Conservation (phyloP, 2,113 vertebrate genomes). For the Coregonus clupeaformis region DNA sequence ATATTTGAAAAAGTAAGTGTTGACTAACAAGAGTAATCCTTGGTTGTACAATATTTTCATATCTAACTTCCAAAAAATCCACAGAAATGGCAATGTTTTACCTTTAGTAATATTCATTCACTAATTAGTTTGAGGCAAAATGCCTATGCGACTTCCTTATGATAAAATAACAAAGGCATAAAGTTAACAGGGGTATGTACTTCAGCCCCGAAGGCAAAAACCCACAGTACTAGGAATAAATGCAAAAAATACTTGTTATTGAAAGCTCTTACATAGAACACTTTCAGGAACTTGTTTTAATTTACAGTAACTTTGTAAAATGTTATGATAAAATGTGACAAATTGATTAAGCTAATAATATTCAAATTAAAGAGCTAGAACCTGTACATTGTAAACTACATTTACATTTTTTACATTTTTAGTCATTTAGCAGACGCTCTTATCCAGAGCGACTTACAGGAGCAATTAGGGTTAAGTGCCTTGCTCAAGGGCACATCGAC, state of each 20-base stretch:
- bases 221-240: constrained; percentile 11
- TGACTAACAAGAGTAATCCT: neutral
- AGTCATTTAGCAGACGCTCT: too few relatives aligned
- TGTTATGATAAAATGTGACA: neutral
- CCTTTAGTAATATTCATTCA: neutral
- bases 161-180: neutral
- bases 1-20: neutral
- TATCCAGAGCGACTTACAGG: too few relatives aligned
- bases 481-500: too few relatives aligned
- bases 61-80: neutral
- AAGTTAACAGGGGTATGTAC: neutral
- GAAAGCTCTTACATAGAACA: neutral
- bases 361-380: too few relatives aligned
- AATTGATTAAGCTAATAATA: neutral
- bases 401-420: too few relatives aligned
- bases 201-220: neutral
- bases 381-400: neutral
- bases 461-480: too few relatives aligned
- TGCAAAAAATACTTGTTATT: constrained; percentile 19
- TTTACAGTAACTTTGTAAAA: neutral
- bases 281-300: neutral
- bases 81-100: neutral
- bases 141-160: neutral
- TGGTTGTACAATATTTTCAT: neutral
- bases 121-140: neutral